A percentile compares a stretch with the other conserved stretches of the same genome.
Evolutionary conservation across 2,113 vertebrate species (phyloP).

Genomic region (Spheniscus mendiculus): DNA sequence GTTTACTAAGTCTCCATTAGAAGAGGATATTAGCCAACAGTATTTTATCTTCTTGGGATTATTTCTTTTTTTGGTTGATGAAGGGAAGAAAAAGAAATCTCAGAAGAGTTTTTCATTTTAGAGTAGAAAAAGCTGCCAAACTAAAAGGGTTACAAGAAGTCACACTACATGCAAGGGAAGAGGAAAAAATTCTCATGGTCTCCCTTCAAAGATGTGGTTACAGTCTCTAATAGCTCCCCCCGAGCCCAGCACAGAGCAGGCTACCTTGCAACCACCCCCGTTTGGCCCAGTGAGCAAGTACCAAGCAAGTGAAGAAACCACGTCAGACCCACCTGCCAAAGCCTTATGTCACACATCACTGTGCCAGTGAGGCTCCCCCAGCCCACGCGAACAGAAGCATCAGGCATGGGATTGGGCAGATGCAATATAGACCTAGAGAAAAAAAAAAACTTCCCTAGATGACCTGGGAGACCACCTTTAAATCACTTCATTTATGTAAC

Average conservation of each 20-base stretch:
- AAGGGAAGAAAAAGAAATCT: neutral
- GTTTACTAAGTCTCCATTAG: neutral
- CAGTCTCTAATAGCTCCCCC: neutral
- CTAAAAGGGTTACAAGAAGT: neutral
- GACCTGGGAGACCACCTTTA: neutral
- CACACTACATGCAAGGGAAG: neutral
- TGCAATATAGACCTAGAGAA: neutral
- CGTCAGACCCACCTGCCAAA: neutral
- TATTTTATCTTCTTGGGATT: neutral
- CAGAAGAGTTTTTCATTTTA: neutral
- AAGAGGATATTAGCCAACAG: neutral
- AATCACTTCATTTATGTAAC: neutral
- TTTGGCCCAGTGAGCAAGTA: neutral
- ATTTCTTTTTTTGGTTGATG: neutral
- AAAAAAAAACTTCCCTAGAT: neutral
- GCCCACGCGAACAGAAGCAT: rapidly evolving
- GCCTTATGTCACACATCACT: neutral
- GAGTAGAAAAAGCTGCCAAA: neutral
- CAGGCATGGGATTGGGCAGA: neutral
- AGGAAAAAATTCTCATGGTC: neutral
- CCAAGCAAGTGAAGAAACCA: neutral
- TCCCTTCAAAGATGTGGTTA: neutral
- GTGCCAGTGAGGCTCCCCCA: neutral
- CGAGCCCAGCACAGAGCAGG: neutral
- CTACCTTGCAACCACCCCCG: neutral